phyloP scores from a whole-genome alignment of 2,888 invertebrate species.

The Resseliella maxima region DNA sequence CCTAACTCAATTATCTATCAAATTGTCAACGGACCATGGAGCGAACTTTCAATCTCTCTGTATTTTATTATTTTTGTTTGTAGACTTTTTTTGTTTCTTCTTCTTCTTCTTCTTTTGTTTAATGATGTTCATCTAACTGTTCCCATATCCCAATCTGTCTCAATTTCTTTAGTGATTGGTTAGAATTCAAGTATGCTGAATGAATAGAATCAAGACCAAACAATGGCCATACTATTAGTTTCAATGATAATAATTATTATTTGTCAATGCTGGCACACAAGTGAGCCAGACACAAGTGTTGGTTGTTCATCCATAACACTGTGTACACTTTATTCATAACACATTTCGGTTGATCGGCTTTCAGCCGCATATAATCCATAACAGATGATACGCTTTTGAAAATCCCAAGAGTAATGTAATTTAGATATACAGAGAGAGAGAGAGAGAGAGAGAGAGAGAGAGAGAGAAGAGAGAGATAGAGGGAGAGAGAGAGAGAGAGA shows the following conservation, averaged over 20 bases:
- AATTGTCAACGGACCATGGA: background rate
- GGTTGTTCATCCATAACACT: background rate
- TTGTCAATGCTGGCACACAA: background rate
- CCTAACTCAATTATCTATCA: background rate
- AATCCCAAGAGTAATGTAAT: constrained; percentile 42
- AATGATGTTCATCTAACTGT: background rate
- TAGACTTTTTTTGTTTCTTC: background rate
- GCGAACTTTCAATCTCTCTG: no score
- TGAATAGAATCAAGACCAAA: background rate
- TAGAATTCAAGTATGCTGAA: no score
- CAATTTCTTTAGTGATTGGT: no score
- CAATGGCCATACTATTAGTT: constrained; percentile 15
- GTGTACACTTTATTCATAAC: background rate
- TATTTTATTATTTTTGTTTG: no score
- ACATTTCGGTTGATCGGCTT: constrained; percentile 42
- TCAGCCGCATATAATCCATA: constrained; percentile 30
- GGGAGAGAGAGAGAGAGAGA: no score
- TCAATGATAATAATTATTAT: constrained; percentile 40
- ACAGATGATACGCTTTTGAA: constrained; percentile 25
- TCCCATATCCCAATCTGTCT: background rate
- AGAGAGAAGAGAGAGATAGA: no score
- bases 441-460: no score
- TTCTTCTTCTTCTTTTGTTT: background rate
- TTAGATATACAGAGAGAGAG: background rate
- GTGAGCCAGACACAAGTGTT: background rate